These are phyloP conservation scores for Leguminivora glycinivorella DNA, from an alignment of 1,140 invertebrate species.

Conservation along the genomic window DNA sequence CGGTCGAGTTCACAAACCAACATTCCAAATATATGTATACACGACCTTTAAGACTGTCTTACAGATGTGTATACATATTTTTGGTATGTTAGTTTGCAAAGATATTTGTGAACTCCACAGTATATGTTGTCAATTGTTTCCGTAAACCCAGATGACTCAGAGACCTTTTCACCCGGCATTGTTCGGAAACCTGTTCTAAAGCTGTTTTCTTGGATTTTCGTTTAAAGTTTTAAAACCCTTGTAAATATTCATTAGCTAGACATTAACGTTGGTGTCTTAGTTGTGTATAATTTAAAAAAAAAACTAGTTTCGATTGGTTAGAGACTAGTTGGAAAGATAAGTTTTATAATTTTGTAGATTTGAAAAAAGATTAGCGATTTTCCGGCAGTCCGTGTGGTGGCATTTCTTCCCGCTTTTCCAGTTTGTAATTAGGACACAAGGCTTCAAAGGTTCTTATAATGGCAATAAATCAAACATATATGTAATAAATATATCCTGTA, in stretches of 20 bases:
- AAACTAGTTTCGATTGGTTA: neutral
- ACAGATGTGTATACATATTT: too few species aligned
- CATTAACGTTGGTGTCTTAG: constrained; percentile 45
- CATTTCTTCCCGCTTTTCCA: too few species aligned
- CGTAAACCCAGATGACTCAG: constrained; percentile 60
- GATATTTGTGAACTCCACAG: too few species aligned
- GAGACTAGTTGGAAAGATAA: neutral
- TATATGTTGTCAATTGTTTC: constrained; percentile 1
- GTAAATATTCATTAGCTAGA: constrained; percentile 56
- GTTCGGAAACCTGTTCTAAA: constrained; percentile 58
- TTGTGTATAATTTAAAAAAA: constrained; percentile 5
- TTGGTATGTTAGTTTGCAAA: too few species aligned
- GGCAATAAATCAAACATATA: too few species aligned
- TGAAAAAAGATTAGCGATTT: neutral
- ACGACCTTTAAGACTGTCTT: too few species aligned
- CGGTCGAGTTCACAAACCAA: too few species aligned
- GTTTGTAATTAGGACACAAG: too few species aligned
- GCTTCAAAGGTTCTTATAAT: too few species aligned
- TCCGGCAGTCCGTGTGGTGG: neutral
- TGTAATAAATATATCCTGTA: too few species aligned
- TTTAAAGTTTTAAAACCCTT: constrained; percentile 34
- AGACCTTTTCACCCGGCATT: constrained; percentile 71
- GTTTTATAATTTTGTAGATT: neutral
- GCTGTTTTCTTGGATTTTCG: constrained; percentile 58
- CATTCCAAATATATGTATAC: too few species aligned